These are phyloP conservation scores for Bombus waltoni DNA, from an alignment of 1,140 invertebrate species.

Conservation along the genomic window DNA sequence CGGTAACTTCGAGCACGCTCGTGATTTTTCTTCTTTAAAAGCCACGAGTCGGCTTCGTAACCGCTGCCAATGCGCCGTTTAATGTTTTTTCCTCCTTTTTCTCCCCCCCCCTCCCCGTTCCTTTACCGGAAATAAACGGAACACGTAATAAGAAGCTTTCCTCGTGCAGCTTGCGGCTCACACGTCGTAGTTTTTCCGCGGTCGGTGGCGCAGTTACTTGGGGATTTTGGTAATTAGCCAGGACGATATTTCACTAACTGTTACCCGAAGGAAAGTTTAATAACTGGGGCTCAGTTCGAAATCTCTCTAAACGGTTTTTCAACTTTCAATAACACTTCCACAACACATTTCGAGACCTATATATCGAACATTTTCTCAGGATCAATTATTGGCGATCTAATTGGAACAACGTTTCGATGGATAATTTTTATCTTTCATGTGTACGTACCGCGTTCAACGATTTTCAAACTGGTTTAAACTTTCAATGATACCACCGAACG, in stretches of 20 bases:
- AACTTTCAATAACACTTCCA: neutral
- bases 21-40: constrained; percentile 9
- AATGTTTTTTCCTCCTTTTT: neutral
- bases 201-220: constrained; percentile 7
- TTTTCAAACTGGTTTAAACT: neutral
- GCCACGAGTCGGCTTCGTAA: constrained; percentile 2
- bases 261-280: constrained; percentile 9
- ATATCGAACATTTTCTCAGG: neutral
- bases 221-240: constrained; percentile 38
- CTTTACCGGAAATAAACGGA: constrained; percentile 13
- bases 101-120: neutral
- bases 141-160: constrained; percentile 43
- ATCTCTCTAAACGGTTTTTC: neutral
- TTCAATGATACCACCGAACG: neutral
- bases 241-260: constrained; percentile 13
- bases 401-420: neutral
- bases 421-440: neutral
- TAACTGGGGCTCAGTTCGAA: neutral
- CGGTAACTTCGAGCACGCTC: neutral
- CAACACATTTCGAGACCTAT: neutral
- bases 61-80: constrained; percentile 12
- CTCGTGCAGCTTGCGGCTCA: constrained; percentile 17
- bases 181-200: constrained; percentile 22
- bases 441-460: neutral
- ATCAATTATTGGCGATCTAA: neutral